A percentile compares a stretch with the other conserved stretches of the same genome.
Evolutionary conservation across 2,888 invertebrate genomes (phyloP).

Genomic region (Hydrotaea diabolus): DNA sequence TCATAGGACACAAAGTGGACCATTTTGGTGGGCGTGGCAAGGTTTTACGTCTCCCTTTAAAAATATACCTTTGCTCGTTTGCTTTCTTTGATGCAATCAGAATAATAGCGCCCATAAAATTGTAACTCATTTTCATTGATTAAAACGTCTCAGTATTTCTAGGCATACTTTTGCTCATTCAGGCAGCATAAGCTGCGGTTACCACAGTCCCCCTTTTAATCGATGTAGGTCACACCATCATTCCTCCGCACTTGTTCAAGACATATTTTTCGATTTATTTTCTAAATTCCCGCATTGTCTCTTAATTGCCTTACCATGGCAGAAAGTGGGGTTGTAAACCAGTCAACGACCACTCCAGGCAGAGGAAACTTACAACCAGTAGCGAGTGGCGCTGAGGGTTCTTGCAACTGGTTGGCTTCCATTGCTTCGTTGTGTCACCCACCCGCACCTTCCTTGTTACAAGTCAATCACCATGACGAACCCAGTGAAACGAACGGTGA

Average conservation of each 20-base stretch:
- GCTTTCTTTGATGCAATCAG: no score
- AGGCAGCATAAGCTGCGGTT: no score
- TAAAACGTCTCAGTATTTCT: no score
- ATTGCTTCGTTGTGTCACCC: slow-evolving; percentile 43
- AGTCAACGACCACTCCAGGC: slow-evolving; percentile 2
- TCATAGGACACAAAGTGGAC: no score
- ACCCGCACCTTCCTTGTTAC: slow-evolving; percentile 50
- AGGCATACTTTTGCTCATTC: no score
- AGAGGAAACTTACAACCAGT: not conserved
- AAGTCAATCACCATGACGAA: slow-evolving; percentile 42
- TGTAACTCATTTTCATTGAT: no score
- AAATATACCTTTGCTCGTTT: no score
- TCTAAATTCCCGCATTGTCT: not conserved
- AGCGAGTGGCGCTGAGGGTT: no score
- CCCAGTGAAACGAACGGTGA: slow-evolving; percentile 4
- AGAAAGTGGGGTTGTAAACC: slow-evolving; percentile 4
- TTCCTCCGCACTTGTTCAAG: not conserved
- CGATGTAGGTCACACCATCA: not conserved
- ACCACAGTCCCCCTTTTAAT: no score
- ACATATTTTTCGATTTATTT: not conserved
- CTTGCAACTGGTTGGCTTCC: not conserved
- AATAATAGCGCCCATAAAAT: no score
- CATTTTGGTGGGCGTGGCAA: no score
- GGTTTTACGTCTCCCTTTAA: no score
- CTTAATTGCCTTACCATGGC: not conserved